Evolutionary conservation across 2,113 vertebrate species (phyloP).

Genomic region (Chelonoidis abingdonii): DNA sequence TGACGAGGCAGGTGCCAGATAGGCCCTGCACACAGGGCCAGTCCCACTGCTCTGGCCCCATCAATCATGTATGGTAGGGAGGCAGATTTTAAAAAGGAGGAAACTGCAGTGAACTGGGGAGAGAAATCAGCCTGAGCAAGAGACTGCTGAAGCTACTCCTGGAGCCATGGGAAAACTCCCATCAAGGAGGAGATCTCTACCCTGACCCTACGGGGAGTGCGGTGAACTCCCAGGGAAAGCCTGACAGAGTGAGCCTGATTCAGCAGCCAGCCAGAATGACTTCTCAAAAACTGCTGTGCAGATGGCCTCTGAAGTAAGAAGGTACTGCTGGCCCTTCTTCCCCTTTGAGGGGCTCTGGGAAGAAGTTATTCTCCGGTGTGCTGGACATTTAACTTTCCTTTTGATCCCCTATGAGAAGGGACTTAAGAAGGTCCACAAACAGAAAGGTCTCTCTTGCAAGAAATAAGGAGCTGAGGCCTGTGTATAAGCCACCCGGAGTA

Average conservation of each 20-base stretch:
- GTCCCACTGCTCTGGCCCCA: neutral
- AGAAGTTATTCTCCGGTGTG: neutral
- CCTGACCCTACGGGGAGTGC: neutral
- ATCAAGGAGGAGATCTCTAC: neutral
- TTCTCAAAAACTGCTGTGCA: neutral
- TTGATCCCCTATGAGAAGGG: neutral
- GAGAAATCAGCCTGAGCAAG: neutral
- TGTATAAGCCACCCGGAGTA: neutral
- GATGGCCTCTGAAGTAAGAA: neutral
- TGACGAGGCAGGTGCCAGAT: neutral
- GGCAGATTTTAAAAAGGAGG: neutral
- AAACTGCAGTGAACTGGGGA: neutral
- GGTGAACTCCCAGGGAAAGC: neutral
- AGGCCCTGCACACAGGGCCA: too few relatives aligned
- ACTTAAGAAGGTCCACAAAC: neutral
- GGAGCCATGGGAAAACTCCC: neutral
- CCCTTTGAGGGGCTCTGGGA: neutral
- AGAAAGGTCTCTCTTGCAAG: neutral
- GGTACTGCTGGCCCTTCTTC: neutral
- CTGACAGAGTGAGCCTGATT: neutral
- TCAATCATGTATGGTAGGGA: neutral
- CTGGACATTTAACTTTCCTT: neutral
- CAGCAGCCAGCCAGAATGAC: neutral
- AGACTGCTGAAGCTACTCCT: neutral
- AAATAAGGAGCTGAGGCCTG: neutral